phyloP scores from a whole-genome alignment of 2,113 vertebrate genomes.

The Pelmatolapia mariae region DNA sequence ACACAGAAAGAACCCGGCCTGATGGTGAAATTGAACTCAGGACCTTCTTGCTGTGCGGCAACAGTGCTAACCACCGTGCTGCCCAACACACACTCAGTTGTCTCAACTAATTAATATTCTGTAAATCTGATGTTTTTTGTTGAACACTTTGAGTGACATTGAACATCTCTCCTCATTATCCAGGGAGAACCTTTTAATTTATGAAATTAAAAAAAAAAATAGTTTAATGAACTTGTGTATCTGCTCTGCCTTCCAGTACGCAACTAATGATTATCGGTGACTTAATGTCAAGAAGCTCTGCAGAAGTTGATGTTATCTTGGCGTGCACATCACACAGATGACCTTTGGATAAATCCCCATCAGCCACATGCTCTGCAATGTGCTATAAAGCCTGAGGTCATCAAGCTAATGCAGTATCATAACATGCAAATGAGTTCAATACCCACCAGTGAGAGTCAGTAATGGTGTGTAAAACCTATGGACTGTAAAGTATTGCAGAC shows the following conservation, averaged over 20 bases:
- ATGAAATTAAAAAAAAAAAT: neutral
- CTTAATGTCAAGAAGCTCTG: neutral
- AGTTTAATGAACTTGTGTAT: neutral
- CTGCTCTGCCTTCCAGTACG: neutral
- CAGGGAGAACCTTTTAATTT: neutral
- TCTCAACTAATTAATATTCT: neutral
- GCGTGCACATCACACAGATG: neutral
- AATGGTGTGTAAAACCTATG: conserved; percentile 24
- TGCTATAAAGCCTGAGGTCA: neutral
- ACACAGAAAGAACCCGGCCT: too few species aligned
- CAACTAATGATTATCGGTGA: neutral
- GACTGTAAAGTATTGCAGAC: conserved; percentile 9
- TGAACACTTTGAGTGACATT: neutral
- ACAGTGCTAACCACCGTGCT: too few species aligned
- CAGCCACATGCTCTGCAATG: neutral
- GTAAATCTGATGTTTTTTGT: rapidly evolving
- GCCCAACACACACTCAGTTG: neutral
- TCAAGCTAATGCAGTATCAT: conserved; percentile 1
- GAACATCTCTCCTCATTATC: neutral
- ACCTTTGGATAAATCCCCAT: conserved; percentile 30
- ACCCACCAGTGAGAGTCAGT: neutral
- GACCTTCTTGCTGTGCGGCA: too few species aligned
- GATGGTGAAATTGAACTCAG: too few species aligned
- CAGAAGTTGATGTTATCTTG: neutral
- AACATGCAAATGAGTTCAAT: conserved; percentile 41